Conservation (phyloP, 2,888 invertebrate species). For the Hanleya hanleyi region DNA sequence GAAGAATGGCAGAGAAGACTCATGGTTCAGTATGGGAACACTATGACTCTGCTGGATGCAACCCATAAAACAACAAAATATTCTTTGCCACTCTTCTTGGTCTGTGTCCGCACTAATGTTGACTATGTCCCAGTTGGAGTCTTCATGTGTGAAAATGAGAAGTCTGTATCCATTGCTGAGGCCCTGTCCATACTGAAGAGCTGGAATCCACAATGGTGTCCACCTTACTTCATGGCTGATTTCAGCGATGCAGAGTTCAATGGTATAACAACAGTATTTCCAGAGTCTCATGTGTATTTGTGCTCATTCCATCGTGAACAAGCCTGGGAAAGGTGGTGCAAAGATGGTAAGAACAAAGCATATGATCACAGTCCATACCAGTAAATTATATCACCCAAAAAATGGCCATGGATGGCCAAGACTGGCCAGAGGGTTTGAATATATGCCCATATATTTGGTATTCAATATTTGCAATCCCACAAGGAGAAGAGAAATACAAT, state of each 20-base stretch:
- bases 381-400: too few relatives aligned
- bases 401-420: too few relatives aligned
- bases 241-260: conserved; percentile 20
- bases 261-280: conserved; percentile 8
- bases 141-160: conserved; percentile 26
- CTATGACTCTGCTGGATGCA: conserved; percentile 28
- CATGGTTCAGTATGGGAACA: conserved; percentile 26
- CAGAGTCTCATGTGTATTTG: too few relatives aligned
- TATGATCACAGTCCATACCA: too few relatives aligned
- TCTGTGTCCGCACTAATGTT: conserved; percentile 30
- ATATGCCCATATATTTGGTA: too few relatives aligned
- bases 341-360: too few relatives aligned
- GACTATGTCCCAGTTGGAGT: conserved; percentile 23
- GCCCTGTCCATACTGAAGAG: conserved; percentile 16
- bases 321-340: too few relatives aligned
- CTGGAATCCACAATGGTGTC: conserved; percentile 27
- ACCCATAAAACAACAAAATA: conserved; percentile 33
- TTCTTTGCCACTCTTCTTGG: conserved; percentile 29
- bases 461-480: too few relatives aligned
- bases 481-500: too few relatives aligned
- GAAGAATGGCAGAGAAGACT: conserved; percentile 19
- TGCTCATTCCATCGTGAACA: too few relatives aligned
- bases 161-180: conserved; percentile 20
- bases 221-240: conserved; percentile 28
- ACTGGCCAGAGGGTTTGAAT: too few relatives aligned